Percentiles rank a stretch among this genome's conserved stretches.
phyloP scores from a whole-genome alignment of 1,140 invertebrate species.

The Eriosoma lanigerum region DNA sequence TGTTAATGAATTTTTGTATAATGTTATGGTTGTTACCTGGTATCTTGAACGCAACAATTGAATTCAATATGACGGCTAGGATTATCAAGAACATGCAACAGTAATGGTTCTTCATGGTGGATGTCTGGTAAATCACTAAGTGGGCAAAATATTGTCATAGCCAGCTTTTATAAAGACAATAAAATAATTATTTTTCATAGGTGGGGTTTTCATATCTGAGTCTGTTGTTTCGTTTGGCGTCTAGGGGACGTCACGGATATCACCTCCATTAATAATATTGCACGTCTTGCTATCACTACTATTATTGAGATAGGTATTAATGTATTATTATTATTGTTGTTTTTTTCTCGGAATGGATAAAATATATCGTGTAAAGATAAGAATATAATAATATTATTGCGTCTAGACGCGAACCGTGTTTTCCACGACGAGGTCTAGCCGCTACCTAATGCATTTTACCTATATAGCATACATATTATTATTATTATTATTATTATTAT shows the following conservation, averaged over 20 bases:
- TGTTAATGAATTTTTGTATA: too few species aligned
- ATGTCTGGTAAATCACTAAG: neutral
- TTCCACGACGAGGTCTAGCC: neutral
- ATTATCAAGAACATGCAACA: neutral
- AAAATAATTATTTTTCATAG: too few species aligned
- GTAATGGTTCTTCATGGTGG: constrained; percentile 24
- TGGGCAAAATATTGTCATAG: neutral
- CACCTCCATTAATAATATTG: neutral
- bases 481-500: too few species aligned
- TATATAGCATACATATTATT: too few species aligned
- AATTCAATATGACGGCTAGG: neutral
- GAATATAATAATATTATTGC: neutral
- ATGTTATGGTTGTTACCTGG: neutral
- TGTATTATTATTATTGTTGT: neutral
- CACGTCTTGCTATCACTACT: neutral
- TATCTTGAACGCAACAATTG: constrained; percentile 22
- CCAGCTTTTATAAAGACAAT: neutral
- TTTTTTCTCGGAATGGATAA: neutral
- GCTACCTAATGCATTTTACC: neutral
- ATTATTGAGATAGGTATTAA: neutral
- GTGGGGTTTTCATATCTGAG: too few species aligned
- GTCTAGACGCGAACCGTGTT: constrained; percentile 7
- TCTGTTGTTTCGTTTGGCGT: neutral
- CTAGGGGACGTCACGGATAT: neutral
- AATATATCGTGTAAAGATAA: neutral